Evolutionary conservation across 2,888 invertebrate genomes (phyloP), one percentile per base, ranked within the genome.

Genomic region (Agrochola circellaris): DNA sequence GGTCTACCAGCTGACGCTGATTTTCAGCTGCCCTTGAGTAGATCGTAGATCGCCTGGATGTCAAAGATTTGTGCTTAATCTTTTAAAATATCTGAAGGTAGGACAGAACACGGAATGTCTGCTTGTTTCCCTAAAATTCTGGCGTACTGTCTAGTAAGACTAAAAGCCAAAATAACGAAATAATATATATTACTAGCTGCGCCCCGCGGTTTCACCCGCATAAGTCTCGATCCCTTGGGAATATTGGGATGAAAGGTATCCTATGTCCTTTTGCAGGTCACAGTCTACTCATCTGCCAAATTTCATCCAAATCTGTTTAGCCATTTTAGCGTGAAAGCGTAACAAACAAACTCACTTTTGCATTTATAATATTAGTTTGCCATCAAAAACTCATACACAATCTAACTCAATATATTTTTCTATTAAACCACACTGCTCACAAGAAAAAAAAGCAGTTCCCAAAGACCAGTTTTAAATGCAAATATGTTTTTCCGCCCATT

Each of bases 391-490:
- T 30, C 17, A n/a, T 0, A 42, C 13, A 13, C 30, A 1, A 68
- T 30, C 8, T 15, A 51, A 26, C 3, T 56, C 0, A 34, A 30
- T 20, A 45, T 4, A 58, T 38, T 34, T 42, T 61, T 34, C 42
- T 17, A 1, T 34, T 26, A 2, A 48, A 48, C 26, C 9, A 26
- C 9, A 45, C 17, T 20, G 23, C 8, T 7, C 8, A 26, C 8
- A 42, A 15, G 0, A 56, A 48, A 77, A 26, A 76, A 42, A 81
- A 76, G 26, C 23, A 15, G n/a, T 23, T 58, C 4, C 1, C 30
- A 60, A 30, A 30, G 5, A 60, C 67, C 23, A 75, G 65, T 71
- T 81, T 30, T 30, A 58, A 73, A 66, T 75, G 56, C 45, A 73
- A 70, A 73, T 73, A 56, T 30, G 13, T 67, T 68, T 60, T 72